Evolutionary conservation across 2,797 vertebrate species (phyloP), one percentile per base, ranked within the genome.

Genomic region (Alca torda): DNA sequence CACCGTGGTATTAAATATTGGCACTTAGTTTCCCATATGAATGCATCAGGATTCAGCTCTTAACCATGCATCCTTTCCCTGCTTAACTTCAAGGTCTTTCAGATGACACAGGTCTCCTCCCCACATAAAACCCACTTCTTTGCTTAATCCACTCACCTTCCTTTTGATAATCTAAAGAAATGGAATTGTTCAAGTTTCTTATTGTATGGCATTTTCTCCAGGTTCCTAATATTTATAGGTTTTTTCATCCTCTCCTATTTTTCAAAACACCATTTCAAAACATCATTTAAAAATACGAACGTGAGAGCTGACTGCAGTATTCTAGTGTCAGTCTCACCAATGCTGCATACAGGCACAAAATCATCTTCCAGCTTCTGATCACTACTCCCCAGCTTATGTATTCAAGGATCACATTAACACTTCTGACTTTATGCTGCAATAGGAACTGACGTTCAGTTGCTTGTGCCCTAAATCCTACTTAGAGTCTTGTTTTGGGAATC

Each of bases 31-130:
- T 87, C 75, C 64, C 37, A 61, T 28, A 80, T 10, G 19, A 92
- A 83, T 87, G 82, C 67, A 33, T 64, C 76, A 85, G 60, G 33
- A 89, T 84, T 61, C 21, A 54, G 30, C 28, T 85, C 91, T 72
- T 75, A 91, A 65, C 30, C 48, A 37, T 35, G 17, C 37, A 78
- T 57, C 30, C 30, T 72, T 9, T 21, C 41, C 28, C 33, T 65
- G n/a, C 46, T 87, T 87, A 68, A 78, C 72, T 83, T 94, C 73
- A 92, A 92, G 48, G n/a, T 78, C 65, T 86, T 87, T 78, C 4
- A 81, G 61, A 73, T 19, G 2, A 87, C 24, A 48, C 26, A 76
- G n/a, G 67, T 89, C 25, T 83, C 46, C 35, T 77, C 30, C 9
- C 24, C 5, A 23, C 5, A 17, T 33, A 45, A 86, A 86, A 48